Percentiles rank a stretch among this genome's conserved stretches.
Evolutionary conservation across 2,113 vertebrate species (phyloP).

Genomic region (Cyprinus carpio): DNA sequence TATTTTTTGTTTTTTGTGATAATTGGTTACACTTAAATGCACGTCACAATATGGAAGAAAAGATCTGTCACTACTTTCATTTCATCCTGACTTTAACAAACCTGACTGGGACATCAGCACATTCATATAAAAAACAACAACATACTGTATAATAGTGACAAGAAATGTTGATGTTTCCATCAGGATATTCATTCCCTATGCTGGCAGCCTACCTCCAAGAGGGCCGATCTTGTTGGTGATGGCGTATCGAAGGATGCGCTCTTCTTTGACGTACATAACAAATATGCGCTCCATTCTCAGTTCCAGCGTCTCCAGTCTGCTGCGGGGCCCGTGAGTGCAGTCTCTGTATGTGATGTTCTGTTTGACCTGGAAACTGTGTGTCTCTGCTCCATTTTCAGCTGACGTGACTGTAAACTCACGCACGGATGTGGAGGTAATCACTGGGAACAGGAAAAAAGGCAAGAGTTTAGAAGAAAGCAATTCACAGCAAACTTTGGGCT

Average conservation of each 20-base stretch:
- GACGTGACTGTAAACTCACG: constrained; percentile 77
- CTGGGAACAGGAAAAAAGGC: constrained; percentile 54
- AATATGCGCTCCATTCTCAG: constrained; percentile 83
- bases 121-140: too few species aligned
- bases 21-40: not conserved
- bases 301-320: constrained; percentile 68
- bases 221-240: constrained; percentile 86
- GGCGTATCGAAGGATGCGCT: constrained; percentile 87
- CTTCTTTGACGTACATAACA: constrained; percentile 83
- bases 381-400: constrained; percentile 74
- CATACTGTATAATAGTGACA: not conserved
- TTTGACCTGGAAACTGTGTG: constrained; percentile 79
- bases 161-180: not conserved
- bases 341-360: constrained; percentile 86
- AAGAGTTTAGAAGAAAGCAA: not conserved
- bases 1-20: not conserved
- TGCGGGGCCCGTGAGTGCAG: constrained; percentile 72
- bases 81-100: not conserved
- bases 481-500: not conserved
- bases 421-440: constrained; percentile 79
- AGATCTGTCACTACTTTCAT: not conserved
- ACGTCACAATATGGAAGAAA: not conserved
- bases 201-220: constrained; percentile 73
- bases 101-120: not conserved
- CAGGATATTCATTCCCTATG: not conserved